Percentiles rank a stretch among this genome's conserved stretches.
Conservation (phyloP, 2,113 vertebrate species). For the Myocastor coypus region DNA sequence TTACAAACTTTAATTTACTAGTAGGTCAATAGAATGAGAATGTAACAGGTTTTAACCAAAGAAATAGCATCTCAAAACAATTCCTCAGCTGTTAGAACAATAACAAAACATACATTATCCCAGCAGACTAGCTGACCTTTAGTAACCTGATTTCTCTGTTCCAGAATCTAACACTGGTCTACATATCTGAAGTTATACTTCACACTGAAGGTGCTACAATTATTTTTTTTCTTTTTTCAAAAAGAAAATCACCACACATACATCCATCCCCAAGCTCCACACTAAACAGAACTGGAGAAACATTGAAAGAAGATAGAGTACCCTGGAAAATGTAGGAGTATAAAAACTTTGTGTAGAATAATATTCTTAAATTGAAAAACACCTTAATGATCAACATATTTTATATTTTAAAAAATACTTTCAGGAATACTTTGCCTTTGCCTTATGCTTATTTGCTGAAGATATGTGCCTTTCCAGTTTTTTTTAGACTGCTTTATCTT, state of each 20-base stretch:
- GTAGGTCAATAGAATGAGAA: not conserved
- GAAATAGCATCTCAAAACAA: not conserved
- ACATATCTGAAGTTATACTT: not conserved
- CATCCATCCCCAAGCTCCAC: not conserved
- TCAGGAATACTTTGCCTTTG: not conserved
- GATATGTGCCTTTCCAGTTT: not conserved
- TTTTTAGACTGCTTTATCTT: not conserved
- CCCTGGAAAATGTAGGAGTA: not conserved
- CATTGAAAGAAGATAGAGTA: not conserved
- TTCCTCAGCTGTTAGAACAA: not conserved
- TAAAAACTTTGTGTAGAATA: not conserved
- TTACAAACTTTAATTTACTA: not conserved
- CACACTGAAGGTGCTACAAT: not conserved
- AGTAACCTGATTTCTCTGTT: not conserved
- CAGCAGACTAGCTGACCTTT: not conserved
- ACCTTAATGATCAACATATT: not conserved
- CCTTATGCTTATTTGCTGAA: not conserved
- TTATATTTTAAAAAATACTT: not conserved
- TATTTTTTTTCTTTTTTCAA: not conserved
- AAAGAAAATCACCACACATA: not conserved
- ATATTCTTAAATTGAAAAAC: not conserved
- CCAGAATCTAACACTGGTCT: not conserved
- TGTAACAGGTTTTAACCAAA: not conserved
- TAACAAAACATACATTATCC: not conserved
- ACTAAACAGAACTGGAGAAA: not conserved